phyloP scores from a whole-genome alignment of 2,888 invertebrate genomes.

The Ectemnius lituratus region DNA sequence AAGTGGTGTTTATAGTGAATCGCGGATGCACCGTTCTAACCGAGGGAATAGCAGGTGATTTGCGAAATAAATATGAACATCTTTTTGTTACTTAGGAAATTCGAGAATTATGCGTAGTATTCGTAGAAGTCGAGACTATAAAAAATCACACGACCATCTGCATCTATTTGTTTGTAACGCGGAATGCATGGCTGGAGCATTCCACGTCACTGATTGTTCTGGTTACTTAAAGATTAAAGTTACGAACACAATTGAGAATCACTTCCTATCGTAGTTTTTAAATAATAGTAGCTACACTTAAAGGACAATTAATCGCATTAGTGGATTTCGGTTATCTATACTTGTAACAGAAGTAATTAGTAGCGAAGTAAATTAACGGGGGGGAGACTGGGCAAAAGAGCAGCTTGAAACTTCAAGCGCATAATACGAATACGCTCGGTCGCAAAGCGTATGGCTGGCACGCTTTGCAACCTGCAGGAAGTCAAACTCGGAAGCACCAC shows the following conservation, averaged over 20 bases:
- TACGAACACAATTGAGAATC: slow-evolving; percentile 28
- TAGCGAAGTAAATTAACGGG: slow-evolving; percentile 1
- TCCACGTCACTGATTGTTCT: slow-evolving; percentile 41
- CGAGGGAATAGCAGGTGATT: no score
- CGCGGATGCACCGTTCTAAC: neutral
- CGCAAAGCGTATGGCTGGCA: slow-evolving; percentile 67
- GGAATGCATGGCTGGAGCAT: slow-evolving; percentile 64
- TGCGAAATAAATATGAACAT: neutral
- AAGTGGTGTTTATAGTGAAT: neutral
- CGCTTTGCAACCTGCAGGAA: slow-evolving; percentile 48
- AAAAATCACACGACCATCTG: neutral
- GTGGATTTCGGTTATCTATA: neutral
- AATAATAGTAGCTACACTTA: slow-evolving; percentile 1
- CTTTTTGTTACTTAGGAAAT: neutral
- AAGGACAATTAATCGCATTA: slow-evolving; percentile 9
- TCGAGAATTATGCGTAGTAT: neutral
- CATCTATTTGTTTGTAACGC: slow-evolving; percentile 35
- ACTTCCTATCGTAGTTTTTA: slow-evolving; percentile 12
- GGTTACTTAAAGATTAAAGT: slow-evolving; percentile 2
- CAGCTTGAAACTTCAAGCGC: neutral
- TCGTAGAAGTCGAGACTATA: neutral
- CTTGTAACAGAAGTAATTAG: neutral
- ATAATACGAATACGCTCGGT: slow-evolving; percentile 21
- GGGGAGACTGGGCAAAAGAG: slow-evolving; percentile 3
- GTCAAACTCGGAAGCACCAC: slow-evolving; percentile 17